Evolutionary conservation across 2,888 invertebrate species (phyloP), one percentile per base, ranked within the genome.

Genomic region (Dinocampus coccinellae): DNA sequence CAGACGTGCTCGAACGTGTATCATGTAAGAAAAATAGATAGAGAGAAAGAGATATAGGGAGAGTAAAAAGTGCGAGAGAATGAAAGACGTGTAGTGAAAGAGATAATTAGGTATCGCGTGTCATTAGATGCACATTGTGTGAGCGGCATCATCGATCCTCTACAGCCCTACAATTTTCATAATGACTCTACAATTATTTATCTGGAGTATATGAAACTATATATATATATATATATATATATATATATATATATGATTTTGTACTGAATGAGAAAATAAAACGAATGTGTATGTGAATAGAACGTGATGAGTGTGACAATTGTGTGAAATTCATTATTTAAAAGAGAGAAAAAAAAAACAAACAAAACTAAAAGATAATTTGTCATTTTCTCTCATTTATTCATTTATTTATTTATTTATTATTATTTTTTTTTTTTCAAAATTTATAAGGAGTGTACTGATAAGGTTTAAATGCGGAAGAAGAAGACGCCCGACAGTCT

Each of bases 181-280:
- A 82, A 83, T 81, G 74, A 78, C 75, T 53, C 70, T 29, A 75
- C 76, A 73, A 83, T 82, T 82, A 82, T 82, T 82, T 81, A 82
- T 81, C 80, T 81, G 76, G 82, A 82, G 81, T 82, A 80, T 57
- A 62, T 61, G 62, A 4, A 47, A n/a, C 6, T 47, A 66, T 60
- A 68, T 69, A 72, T 42, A 16, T 29, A 52, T 39, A 16, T 36
- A 36, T 36, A 36, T 36, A 3, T 1, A 36, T 36, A 9, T 36
- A 36, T 4, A 10, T 36, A 1, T 9, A 36, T 47, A 3, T 47
- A 20, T 7, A 47, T 47, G 16, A 16, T 16, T 47, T 4, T 47
- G 69, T 26, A 36, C 34, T 61, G 24, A 7, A 4, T 36, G 4
- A 29, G n/a, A 24, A 53, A 11, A 47, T 16, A 20, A 1, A 47